A percentile compares a stretch with the other conserved stretches of the same genome.
Conservation (phyloP, 2,113 vertebrate genomes). For the Triplophysa siluroides region DNA sequence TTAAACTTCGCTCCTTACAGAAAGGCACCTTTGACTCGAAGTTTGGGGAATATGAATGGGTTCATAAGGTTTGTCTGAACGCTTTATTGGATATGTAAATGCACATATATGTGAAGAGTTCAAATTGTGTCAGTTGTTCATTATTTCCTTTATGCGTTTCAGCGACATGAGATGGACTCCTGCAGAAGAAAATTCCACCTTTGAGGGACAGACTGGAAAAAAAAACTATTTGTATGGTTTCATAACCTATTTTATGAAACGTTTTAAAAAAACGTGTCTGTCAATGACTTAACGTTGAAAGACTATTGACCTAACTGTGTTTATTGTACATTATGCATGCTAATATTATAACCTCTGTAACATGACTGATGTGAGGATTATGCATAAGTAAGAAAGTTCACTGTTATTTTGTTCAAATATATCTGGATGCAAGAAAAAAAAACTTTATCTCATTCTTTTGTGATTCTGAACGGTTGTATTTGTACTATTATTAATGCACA, state of each 20-base stretch:
- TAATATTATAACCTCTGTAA: too few species aligned
- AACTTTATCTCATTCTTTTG: too few species aligned
- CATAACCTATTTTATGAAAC: not conserved
- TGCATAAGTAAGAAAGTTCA: too few species aligned
- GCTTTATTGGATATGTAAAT: not conserved
- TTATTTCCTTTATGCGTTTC: slow-evolving; percentile 62
- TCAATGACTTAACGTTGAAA: too few species aligned
- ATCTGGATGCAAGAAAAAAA: too few species aligned
- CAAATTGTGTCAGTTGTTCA: not conserved
- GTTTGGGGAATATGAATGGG: slow-evolving; percentile 97
- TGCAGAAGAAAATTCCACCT: slow-evolving; percentile 96
- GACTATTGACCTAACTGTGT: too few species aligned
- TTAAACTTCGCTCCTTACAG: slow-evolving; percentile 94
- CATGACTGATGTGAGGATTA: too few species aligned
- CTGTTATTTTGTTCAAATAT: too few species aligned
- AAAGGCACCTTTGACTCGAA: slow-evolving; percentile 99
- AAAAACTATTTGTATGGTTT: not conserved
- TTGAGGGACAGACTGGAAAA: slow-evolving; percentile 60
- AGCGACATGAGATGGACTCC: slow-evolving; percentile 97
- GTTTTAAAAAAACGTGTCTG: too few species aligned
- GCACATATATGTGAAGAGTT: not conserved
- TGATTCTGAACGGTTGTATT: too few species aligned
- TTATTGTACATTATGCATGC: too few species aligned
- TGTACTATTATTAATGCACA: too few species aligned
- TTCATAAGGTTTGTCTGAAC: slow-evolving; percentile 86